Evolutionary conservation across 1,140 invertebrate genomes (phyloP).

Genomic region (Tetramorium simillimum): DNA sequence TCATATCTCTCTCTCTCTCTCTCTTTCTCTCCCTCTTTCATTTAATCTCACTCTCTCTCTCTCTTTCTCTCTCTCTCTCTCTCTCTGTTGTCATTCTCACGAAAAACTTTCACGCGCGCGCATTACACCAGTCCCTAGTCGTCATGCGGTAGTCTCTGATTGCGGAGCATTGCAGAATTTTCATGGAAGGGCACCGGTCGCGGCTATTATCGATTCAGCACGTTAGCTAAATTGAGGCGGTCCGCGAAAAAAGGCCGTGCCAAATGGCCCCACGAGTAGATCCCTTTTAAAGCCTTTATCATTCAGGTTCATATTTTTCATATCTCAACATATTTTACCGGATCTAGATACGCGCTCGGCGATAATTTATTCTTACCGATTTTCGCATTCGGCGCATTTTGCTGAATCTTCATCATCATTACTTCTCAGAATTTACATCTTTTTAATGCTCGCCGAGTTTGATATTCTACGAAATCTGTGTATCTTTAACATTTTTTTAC

Average conservation of each 20-base stretch:
- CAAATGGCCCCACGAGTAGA: background rate
- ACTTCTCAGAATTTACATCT: background rate
- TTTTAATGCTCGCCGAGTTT: background rate
- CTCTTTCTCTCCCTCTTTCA: background rate
- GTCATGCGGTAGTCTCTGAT: constrained; percentile 62
- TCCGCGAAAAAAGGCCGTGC: background rate
- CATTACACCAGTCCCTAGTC: constrained; percentile 44
- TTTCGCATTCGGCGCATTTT: background rate
- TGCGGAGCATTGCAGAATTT: constrained; percentile 38
- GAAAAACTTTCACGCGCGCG: constrained; percentile 33
- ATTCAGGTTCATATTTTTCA: background rate
- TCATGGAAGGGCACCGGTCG: constrained; percentile 52
- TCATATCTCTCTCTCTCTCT: constrained; percentile 16
- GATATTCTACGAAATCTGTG: background rate
- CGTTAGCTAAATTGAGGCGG: constrained; percentile 29
- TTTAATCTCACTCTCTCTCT: background rate
- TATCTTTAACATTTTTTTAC: constrained; percentile 9
- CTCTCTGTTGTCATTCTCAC: background rate
- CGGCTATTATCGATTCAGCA: constrained; percentile 33
- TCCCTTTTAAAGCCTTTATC: background rate
- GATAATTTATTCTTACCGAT: background rate
- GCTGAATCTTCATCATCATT: background rate
- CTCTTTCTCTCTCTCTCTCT: background rate
- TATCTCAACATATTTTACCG: background rate
- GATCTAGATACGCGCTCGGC: background rate